Percentiles rank a stretch among this genome's conserved stretches.
These are phyloP conservation scores for Calliopum simillimum DNA, from an alignment of 2,888 invertebrate species.

Conservation along the genomic window DNA sequence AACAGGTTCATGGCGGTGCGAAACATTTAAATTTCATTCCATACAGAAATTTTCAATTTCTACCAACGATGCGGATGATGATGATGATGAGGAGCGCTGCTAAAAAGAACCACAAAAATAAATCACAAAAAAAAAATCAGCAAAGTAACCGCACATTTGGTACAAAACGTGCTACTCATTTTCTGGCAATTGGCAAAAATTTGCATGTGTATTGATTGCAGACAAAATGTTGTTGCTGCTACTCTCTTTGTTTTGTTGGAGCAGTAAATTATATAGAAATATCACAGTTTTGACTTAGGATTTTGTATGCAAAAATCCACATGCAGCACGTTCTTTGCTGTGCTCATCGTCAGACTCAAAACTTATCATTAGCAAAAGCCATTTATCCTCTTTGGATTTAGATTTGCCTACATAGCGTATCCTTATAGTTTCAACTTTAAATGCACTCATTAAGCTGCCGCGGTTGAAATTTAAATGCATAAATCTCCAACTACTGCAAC, in stretches of 20 bases:
- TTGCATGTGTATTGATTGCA: conserved; percentile 25
- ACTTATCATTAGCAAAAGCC: conserved; percentile 27
- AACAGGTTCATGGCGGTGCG: neutral
- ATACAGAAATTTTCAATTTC: too few relatives aligned
- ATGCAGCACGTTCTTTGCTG: conserved; percentile 26
- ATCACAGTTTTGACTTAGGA: too few relatives aligned
- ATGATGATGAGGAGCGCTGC: too few relatives aligned
- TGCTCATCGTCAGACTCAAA: conserved; percentile 16
- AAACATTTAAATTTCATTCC: too few relatives aligned
- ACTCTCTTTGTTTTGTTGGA: too few relatives aligned
- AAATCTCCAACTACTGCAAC: conserved; percentile 20
- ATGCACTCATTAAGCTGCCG: neutral
- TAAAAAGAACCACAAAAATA: conserved; percentile 24
- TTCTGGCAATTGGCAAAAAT: conserved; percentile 10
- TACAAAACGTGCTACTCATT: conserved; percentile 19
- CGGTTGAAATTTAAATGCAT: conserved; percentile 26
- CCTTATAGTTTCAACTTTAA: too few relatives aligned
- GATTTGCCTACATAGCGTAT: too few relatives aligned
- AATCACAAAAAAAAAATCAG: conserved; percentile 30
- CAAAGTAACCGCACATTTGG: neutral
- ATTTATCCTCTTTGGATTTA: conserved; percentile 7
- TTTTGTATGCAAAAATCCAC: neutral
- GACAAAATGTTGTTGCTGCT: neutral
- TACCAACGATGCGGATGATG: too few relatives aligned
- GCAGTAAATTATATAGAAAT: too few relatives aligned